These are phyloP conservation scores for Apodemia hepburni DNA, from an alignment of 2,888 invertebrate genomes.

Conservation along the genomic window DNA sequence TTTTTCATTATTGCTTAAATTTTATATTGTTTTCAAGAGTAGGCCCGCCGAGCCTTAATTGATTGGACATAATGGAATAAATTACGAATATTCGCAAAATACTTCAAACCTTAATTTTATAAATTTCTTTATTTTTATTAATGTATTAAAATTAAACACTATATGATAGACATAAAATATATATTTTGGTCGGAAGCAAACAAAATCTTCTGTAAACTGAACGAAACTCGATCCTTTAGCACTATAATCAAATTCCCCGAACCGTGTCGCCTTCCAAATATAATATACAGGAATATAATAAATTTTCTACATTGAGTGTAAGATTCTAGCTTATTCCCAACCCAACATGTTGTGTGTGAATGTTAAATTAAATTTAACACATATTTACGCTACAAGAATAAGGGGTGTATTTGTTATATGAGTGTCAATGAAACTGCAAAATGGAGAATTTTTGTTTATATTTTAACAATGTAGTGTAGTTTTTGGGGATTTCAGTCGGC, in stretches of 20 bases:
- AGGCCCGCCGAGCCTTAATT: no score
- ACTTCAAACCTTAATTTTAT: not conserved
- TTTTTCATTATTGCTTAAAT: no score
- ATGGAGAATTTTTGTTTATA: not conserved
- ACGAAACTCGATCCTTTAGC: constrained; percentile 11
- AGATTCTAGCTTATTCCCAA: constrained; percentile 18
- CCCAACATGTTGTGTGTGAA: constrained; percentile 2
- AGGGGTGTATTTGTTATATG: not conserved
- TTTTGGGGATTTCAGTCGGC: no score
- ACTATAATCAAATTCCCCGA: constrained; percentile 11
- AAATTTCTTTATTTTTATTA: not conserved
- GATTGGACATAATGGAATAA: no score
- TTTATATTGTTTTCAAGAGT: no score
- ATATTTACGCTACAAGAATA: not conserved
- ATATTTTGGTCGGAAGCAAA: not conserved
- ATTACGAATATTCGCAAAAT: no score
- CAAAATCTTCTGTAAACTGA: constrained; percentile 9
- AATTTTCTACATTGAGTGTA: constrained; percentile 28
- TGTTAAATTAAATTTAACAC: constrained; percentile 8
- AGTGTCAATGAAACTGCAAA: not conserved
- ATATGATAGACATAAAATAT: no score
- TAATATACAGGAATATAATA: constrained; percentile 32
- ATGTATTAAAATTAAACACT: no score
- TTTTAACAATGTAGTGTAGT: no score
- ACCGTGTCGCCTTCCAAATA: constrained; percentile 8